Percentiles rank a stretch among this genome's conserved stretches.
Conservation (phyloP, 1,140 invertebrate species). For the Brachystomella parvula region DNA sequence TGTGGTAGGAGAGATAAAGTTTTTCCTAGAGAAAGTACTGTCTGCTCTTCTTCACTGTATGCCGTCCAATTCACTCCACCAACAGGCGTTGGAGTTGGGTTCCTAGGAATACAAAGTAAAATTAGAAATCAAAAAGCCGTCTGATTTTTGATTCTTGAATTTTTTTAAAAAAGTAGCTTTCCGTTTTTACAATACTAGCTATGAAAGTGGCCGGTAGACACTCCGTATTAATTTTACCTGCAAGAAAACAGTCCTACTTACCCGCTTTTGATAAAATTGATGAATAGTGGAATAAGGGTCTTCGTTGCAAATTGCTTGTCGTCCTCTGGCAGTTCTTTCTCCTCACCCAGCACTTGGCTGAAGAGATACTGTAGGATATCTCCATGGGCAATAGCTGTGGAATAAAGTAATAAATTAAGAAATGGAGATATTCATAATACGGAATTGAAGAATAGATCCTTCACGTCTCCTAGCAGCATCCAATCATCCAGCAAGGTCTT, state of each 20-base stretch:
- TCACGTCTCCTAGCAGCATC: too few species aligned
- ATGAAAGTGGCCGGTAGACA: too few species aligned
- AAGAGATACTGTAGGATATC: slow-evolving; percentile 44
- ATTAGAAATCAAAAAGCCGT: too few species aligned
- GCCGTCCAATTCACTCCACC: slow-evolving; percentile 32
- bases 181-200: too few species aligned
- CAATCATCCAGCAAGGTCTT: too few species aligned
- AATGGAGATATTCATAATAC: too few species aligned
- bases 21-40: slow-evolving; percentile 26
- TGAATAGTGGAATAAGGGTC: slow-evolving; percentile 37
- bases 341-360: slow-evolving; percentile 38
- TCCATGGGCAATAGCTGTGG: slow-evolving; percentile 42
- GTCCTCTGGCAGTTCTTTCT: slow-evolving; percentile 31
- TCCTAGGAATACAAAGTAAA: slow-evolving; percentile 20
- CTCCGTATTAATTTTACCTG: neutral
- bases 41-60: slow-evolving; percentile 27
- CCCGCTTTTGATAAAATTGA: slow-evolving; percentile 40
- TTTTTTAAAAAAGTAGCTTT: too few species aligned
- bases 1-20: slow-evolving; percentile 23
- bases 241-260: slow-evolving; percentile 11
- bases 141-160: too few species aligned
- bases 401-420: too few species aligned
- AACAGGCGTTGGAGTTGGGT: slow-evolving; percentile 29
- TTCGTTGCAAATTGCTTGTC: slow-evolving; percentile 39
- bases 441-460: too few species aligned